Base-by-base conservation (phyloP, 2,888 invertebrate species). In the Mesorhabditis spiculigera region DNA sequence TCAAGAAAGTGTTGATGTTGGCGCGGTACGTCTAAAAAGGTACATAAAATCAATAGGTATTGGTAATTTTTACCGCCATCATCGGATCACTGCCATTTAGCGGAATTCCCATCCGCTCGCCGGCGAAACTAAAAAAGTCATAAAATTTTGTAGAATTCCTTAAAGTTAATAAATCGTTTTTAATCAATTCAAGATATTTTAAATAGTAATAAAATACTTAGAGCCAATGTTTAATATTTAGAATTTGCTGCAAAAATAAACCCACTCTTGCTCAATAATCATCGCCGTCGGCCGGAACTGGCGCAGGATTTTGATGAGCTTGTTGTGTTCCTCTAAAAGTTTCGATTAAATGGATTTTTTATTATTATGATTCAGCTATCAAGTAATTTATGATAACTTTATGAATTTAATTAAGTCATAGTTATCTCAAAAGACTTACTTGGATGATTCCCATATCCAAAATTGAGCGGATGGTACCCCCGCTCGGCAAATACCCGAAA, bases 211-310 rank as follows among this genome's bases (percentile, higher is more conserved):
- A 28, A 28, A 28, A 28, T 28, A 28, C 28, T 28, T 28, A 28
- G 28, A 28, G 3, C 28, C 28, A 28, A 28, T 1, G 28, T 3
- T 28, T 28, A 28, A 28, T 28, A n/a, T 13, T 50, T 50, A n/a
- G 58, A n/a, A 10, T 50, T 50, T 50, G 58, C 58, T 50, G 8
- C n/a, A 10, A 50, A 50, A n/a, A 13, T 50, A 2, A 13, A n/a
- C 58, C 58, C n/a, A 50, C 58, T 50, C 58, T 50, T 50, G 58
- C 8, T 50, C n/a, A n/a, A 50, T 50, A n/a, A 50, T 50, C n/a
- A 50, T 13, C 8, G 58, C 58, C 8, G 58, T 50, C 58, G 58
- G 58, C 58, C n/a, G 8, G 58, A 50, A 50, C n/a, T n/a, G 58
- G 8, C n/a, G 58, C 8, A 50, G 8, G n/a, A 50, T 50, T 50